Percentiles rank a stretch among this genome's conserved stretches.
Evolutionary conservation across 2,113 vertebrate species (phyloP).

Genomic region (Hippocampus comes): DNA sequence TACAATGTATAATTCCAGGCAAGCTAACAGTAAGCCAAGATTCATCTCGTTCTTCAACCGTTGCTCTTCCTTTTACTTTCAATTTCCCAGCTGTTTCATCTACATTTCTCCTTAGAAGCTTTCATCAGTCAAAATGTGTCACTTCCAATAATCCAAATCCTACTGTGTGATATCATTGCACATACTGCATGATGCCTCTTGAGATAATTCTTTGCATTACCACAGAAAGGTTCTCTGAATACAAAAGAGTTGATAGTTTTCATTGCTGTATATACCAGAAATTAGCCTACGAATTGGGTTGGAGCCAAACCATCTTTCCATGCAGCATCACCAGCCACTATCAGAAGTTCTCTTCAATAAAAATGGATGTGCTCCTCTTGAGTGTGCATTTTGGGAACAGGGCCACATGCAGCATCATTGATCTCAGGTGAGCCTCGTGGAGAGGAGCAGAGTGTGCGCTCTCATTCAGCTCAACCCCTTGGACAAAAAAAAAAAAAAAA

Average conservation of each 20-base stretch:
- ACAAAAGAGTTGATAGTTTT: neutral
- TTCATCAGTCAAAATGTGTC: neutral
- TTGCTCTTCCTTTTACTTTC: too few species aligned
- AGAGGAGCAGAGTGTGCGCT: slow-evolving; percentile 38
- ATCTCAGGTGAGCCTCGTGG: slow-evolving; percentile 26
- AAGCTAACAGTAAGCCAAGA: neutral
- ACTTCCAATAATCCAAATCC: neutral
- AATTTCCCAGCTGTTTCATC: too few species aligned
- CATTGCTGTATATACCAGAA: slow-evolving; percentile 9
- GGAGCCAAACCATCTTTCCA: slow-evolving; percentile 21
- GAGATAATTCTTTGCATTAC: neutral
- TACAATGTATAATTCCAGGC: neutral
- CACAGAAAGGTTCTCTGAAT: neutral
- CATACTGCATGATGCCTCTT: neutral
- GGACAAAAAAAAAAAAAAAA: slow-evolving; percentile 28
- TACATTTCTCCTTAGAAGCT: neutral
- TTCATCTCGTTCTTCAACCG: neutral
- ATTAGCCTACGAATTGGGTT: slow-evolving; percentile 9
- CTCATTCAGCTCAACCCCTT: slow-evolving; percentile 49
- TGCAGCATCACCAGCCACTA: slow-evolving; percentile 7
- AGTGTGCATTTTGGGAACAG: slow-evolving; percentile 18
- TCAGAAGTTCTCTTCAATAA: slow-evolving; percentile 21
- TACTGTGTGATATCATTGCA: neutral
- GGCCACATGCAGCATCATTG: slow-evolving; percentile 29
- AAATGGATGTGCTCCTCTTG: slow-evolving; percentile 19